Evolutionary conservation across 1,140 invertebrate species (phyloP).

Genomic region (Scaptomyza hsui): DNA sequence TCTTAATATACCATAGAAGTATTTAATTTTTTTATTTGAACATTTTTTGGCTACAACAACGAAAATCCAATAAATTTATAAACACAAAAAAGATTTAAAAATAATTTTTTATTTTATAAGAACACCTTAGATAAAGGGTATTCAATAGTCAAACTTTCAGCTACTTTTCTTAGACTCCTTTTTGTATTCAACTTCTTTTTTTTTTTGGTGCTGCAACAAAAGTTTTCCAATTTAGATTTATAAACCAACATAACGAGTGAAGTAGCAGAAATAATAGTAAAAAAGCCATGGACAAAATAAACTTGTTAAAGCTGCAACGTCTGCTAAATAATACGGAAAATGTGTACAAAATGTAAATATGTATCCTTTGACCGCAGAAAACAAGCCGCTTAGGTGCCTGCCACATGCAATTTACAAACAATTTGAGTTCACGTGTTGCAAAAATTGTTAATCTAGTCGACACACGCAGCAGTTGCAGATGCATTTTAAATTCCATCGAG

Average conservation of each 20-base stretch:
- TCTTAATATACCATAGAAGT: not conserved
- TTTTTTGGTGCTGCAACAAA: slow-evolving; percentile 20
- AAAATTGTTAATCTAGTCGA: slow-evolving; percentile 36
- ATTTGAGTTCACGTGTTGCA: slow-evolving; percentile 13
- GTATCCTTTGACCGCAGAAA: slow-evolving; percentile 14
- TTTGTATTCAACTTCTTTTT: not conserved
- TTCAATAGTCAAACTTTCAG: not conserved
- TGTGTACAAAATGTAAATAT: slow-evolving; percentile 13
- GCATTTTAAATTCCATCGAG: slow-evolving; percentile 14
- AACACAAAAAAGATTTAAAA: not conserved
- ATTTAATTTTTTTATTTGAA: not conserved
- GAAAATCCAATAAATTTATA: too few relatives aligned
- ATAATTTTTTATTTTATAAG: too few relatives aligned
- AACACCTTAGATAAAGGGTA: not conserved
- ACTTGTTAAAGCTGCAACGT: slow-evolving; percentile 3
- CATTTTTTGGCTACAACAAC: not conserved
- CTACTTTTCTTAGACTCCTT: not conserved
- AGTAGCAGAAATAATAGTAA: slow-evolving; percentile 1
- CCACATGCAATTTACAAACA: slow-evolving; percentile 41
- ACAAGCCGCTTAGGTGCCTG: not conserved
- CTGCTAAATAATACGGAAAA: slow-evolving; percentile 1
- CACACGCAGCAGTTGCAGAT: not conserved
- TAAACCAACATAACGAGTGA: slow-evolving; percentile 32
- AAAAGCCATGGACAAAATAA: not conserved
- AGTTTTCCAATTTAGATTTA: slow-evolving; percentile 69